Conservation (phyloP, 2,797 vertebrate species). For the Periparus ater region DNA sequence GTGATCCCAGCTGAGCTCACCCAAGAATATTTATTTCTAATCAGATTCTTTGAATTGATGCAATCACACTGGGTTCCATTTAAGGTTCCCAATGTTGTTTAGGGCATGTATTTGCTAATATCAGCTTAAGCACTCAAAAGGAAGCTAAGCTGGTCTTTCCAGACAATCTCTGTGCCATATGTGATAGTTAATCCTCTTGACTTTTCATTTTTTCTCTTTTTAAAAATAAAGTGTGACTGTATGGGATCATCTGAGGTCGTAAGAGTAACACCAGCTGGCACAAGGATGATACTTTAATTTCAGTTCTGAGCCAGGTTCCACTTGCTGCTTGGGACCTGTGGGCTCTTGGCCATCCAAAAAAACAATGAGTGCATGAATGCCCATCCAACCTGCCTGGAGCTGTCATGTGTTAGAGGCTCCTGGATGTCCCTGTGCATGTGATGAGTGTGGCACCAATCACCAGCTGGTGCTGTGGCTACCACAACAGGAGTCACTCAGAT, state of each 20-base stretch:
- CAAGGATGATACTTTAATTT: not conserved
- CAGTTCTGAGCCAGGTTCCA: not conserved
- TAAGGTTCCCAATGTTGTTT: not conserved
- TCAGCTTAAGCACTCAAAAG: not conserved
- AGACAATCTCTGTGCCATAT: not conserved
- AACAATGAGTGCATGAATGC: not conserved
- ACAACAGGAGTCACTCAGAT: not conserved
- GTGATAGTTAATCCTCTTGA: constrained; percentile 21
- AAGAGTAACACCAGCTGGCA: not conserved
- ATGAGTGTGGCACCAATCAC: fast-evolving
- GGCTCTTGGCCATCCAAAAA: not conserved
- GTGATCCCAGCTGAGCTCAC: not conserved
- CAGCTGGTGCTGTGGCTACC: not conserved
- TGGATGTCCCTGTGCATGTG: too few relatives aligned
- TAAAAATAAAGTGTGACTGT: not conserved
- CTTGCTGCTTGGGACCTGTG: not conserved
- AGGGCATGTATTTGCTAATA: not conserved
- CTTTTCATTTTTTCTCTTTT: constrained; percentile 3
- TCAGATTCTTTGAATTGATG: not conserved
- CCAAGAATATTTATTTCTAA: not conserved
- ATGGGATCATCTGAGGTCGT: not conserved
- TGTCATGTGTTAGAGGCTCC: not conserved
- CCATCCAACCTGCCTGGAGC: not conserved
- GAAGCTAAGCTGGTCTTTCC: constrained; percentile 3
- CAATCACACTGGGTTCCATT: fast-evolving